These are phyloP conservation scores for Eulemur rufifrons DNA, from an alignment of 2,113 vertebrate species.

Conservation along the genomic window DNA sequence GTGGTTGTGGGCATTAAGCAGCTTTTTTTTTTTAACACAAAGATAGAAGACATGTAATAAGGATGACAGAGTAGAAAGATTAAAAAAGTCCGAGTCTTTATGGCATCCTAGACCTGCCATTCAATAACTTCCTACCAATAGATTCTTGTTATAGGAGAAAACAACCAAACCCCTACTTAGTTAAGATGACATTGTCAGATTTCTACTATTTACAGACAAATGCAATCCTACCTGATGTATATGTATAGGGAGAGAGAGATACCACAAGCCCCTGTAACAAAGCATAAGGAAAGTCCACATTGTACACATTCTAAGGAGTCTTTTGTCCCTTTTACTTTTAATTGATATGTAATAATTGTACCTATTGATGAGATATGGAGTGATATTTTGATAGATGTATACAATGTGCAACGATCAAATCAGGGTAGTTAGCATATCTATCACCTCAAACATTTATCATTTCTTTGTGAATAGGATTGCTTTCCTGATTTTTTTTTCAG, in stretches of 20 bases:
- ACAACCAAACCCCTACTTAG: neutral
- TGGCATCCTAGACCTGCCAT: neutral
- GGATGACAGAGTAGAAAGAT: neutral
- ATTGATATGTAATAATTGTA: too few relatives aligned
- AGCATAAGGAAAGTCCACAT: neutral
- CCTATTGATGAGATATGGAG: too few relatives aligned
- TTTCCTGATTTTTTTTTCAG: too few relatives aligned
- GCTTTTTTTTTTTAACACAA: neutral
- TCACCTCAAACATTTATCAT: too few relatives aligned
- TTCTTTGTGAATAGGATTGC: too few relatives aligned
- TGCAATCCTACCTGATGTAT: neutral
- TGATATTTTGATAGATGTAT: too few relatives aligned
- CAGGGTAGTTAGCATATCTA: too few relatives aligned
- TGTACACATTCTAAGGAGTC: neutral
- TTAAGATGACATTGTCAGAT: neutral
- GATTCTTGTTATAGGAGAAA: neutral
- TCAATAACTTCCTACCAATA: neutral
- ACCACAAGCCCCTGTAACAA: neutral
- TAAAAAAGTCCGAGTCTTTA: neutral
- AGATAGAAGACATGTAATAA: neutral
- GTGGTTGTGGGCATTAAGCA: neutral
- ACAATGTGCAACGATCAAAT: too few relatives aligned
- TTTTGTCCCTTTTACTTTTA: too few relatives aligned
- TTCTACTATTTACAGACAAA: conserved; percentile 24
- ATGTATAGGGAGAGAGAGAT: neutral